A percentile compares a stretch with the other conserved stretches of the same genome.
Evolutionary conservation across 1,140 invertebrate species (phyloP).

Genomic region (Tetramorium simillimum): DNA sequence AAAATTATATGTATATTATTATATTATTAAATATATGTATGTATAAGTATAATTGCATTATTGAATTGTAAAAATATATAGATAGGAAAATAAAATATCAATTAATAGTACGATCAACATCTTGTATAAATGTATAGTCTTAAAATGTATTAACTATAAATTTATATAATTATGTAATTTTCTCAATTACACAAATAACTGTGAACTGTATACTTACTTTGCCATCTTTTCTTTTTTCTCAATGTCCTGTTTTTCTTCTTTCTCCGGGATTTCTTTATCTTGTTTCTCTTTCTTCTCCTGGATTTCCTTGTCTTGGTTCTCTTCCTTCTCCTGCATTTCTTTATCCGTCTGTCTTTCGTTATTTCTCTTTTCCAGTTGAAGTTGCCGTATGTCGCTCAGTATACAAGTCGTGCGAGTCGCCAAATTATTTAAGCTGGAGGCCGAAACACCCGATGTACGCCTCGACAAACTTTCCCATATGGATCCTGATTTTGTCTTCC

Average conservation of each 20-base stretch:
- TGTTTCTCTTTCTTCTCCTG: constrained; percentile 34
- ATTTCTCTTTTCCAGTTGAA: constrained; percentile 19
- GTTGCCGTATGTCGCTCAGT: constrained; percentile 17
- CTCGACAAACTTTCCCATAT: constrained; percentile 42
- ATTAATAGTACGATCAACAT: background rate
- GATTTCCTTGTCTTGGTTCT: constrained; percentile 3
- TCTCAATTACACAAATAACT: background rate
- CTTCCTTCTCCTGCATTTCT: background rate
- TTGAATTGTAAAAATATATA: background rate
- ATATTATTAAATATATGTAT: background rate
- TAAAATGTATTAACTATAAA: background rate
- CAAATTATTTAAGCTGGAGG: constrained; percentile 78
- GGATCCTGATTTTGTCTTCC: constrained; percentile 39
- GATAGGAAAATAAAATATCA: background rate
- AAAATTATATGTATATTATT: background rate
- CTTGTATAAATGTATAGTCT: background rate
- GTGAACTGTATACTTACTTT: background rate
- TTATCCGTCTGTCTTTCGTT: constrained; percentile 19
- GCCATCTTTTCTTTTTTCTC: background rate
- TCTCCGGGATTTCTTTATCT: background rate
- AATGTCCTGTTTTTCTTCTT: background rate
- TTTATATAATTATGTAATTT: background rate
- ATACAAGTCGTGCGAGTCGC: constrained; percentile 40
- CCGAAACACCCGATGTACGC: constrained; percentile 47
- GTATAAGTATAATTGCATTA: background rate